A percentile compares a stretch with the other conserved stretches of the same genome.
Evolutionary conservation across 2,113 vertebrate species (phyloP).

Genomic region (Crotalus tigris): DNA sequence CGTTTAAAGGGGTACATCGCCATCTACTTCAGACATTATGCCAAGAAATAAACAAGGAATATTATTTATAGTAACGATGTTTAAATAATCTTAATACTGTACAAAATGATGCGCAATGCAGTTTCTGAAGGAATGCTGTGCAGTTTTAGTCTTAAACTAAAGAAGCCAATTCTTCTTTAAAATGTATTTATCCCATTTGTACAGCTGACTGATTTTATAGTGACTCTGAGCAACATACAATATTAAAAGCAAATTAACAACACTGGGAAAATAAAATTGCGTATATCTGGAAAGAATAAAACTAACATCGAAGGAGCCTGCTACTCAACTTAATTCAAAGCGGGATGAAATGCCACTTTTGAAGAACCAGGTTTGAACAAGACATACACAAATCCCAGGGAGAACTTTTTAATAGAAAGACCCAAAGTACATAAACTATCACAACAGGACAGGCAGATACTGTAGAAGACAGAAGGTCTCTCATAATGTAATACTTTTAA

Average conservation of each 20-base stretch:
- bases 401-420: not conserved
- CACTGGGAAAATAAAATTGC: not conserved
- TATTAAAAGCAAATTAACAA: not conserved
- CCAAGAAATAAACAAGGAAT: not conserved
- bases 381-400: not conserved
- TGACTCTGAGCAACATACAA: not conserved
- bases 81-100: not conserved
- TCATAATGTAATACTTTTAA: not conserved
- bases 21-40: slow-evolving; percentile 6
- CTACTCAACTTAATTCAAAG: not conserved
- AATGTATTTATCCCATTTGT: not conserved
- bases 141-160: not conserved
- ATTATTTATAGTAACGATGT: slow-evolving; percentile 13
- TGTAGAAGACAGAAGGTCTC: not conserved
- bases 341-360: not conserved
- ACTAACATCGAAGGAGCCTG: not conserved
- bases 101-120: not conserved
- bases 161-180: not conserved
- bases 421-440: not conserved
- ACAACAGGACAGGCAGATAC: not conserved
- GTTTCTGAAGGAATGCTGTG: not conserved
- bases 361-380: not conserved
- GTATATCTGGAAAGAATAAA: not conserved
- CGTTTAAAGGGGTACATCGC: not conserved
- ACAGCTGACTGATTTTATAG: not conserved